Percentiles rank a stretch among this genome's conserved stretches.
Conservation (phyloP, 2,888 invertebrate species). For the Zaprionus lineosus region DNA sequence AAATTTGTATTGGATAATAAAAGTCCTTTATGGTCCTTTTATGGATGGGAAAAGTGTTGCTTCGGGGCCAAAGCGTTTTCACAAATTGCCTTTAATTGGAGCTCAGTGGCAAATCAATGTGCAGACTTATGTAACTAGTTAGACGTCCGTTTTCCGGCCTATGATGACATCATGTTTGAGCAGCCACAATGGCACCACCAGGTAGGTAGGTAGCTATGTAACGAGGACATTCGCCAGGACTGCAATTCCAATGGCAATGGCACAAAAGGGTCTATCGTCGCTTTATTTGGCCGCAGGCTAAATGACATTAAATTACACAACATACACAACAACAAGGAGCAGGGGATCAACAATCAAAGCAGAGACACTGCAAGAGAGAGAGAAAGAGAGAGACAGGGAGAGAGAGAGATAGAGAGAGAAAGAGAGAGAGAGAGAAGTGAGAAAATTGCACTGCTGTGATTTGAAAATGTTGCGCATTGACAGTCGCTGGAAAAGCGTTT, state of each 20-base stretch:
- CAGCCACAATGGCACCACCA: too few species aligned
- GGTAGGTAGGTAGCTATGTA: constrained; percentile 13
- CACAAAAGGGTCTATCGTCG: constrained; percentile 55
- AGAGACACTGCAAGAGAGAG: too few species aligned
- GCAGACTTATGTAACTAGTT: constrained; percentile 29
- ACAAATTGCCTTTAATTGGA: constrained; percentile 37
- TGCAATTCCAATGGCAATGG: constrained; percentile 23
- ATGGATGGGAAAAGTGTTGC: background rate
- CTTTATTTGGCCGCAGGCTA: constrained; percentile 79
- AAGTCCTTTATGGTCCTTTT: too few species aligned
- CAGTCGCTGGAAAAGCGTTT: constrained; percentile 65
- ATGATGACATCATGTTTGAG: too few species aligned
- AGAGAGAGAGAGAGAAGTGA: too few species aligned
- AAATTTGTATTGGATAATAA: too few species aligned
- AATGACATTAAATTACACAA: constrained; percentile 78
- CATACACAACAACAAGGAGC: constrained; percentile 46
- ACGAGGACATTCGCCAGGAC: constrained; percentile 20
- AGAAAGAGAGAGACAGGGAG: too few species aligned
- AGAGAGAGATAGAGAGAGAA: too few species aligned
- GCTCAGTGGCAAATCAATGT: constrained; percentile 37
- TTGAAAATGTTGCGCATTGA: constrained; percentile 53
- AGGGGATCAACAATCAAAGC: constrained; percentile 39
- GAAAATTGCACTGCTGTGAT: constrained; percentile 46
- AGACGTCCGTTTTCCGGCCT: constrained; percentile 24
- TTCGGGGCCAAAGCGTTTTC: constrained; percentile 6